Conservation (phyloP, 2,797 vertebrate genomes). For the Miopithecus talapoin region DNA sequence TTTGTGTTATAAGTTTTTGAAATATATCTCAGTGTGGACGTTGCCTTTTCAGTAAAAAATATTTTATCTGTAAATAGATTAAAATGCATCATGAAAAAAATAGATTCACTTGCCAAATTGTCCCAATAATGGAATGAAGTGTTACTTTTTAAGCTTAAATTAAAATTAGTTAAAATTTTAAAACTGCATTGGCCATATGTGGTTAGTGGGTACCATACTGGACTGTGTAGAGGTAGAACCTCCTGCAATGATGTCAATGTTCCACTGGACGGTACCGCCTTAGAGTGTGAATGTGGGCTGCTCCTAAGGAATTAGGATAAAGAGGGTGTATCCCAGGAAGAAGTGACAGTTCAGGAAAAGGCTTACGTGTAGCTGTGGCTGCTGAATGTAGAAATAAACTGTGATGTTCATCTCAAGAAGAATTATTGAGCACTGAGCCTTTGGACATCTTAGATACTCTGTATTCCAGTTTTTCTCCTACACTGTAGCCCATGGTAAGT, state of each 20-base stretch:
- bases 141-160: not conserved
- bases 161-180: not conserved
- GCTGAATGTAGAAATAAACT: not conserved
- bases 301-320: not conserved
- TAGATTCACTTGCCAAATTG: not conserved
- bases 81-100: not conserved
- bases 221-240: not conserved
- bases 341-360: not conserved
- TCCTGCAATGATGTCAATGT: not conserved
- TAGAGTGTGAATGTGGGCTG: rapidly evolving
- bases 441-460: not conserved
- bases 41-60: not conserved
- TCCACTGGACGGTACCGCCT: too few relatives aligned
- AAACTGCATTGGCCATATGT: not conserved
- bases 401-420: not conserved
- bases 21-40: not conserved
- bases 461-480: not conserved
- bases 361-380: rapidly evolving
- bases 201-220: not conserved
- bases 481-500: not conserved
- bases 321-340: not conserved
- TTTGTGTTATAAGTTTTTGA: not conserved
- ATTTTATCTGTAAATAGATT: not conserved
- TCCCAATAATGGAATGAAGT: not conserved
- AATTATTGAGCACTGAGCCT: not conserved